Conservation (phyloP, 2,888 invertebrate genomes). For the Lasioglossum villosulum region DNA sequence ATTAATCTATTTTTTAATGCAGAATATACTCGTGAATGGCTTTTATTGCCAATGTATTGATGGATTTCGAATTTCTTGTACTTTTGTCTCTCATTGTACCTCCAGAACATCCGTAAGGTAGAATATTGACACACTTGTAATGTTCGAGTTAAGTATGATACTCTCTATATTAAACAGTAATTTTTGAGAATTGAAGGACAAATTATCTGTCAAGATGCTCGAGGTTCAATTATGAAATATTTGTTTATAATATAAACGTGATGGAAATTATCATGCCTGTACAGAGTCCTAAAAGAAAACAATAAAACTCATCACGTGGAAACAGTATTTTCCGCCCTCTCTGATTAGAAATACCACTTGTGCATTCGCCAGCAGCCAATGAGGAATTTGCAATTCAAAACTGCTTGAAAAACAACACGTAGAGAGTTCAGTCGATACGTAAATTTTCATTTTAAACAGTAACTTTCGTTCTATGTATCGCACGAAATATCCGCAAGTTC, state of each 20-base stretch:
- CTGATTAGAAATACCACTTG: background rate
- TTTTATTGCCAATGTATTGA: too few relatives aligned
- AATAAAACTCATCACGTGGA: background rate
- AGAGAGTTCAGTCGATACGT: background rate
- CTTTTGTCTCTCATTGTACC: too few relatives aligned
- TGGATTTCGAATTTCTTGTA: too few relatives aligned
- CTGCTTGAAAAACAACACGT: background rate
- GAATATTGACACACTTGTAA: too few relatives aligned
- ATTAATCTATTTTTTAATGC: too few relatives aligned
- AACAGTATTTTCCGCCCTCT: background rate
- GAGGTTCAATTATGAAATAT: background rate
- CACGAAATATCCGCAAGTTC: background rate
- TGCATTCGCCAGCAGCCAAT: background rate
- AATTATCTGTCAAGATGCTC: background rate
- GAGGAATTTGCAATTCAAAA: conserved; percentile 1
- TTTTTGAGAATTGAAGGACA: background rate
- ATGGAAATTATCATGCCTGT: background rate
- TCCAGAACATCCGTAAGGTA: too few relatives aligned
- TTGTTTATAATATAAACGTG: background rate
- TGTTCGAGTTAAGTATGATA: too few relatives aligned
- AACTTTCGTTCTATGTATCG: background rate
- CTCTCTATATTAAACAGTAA: too few relatives aligned
- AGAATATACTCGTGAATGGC: too few relatives aligned
- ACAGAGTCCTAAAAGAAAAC: background rate
- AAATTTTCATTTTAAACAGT: background rate